Evolutionary conservation across 2,797 vertebrate genomes (phyloP).

Genomic region (Chromis chromis): DNA sequence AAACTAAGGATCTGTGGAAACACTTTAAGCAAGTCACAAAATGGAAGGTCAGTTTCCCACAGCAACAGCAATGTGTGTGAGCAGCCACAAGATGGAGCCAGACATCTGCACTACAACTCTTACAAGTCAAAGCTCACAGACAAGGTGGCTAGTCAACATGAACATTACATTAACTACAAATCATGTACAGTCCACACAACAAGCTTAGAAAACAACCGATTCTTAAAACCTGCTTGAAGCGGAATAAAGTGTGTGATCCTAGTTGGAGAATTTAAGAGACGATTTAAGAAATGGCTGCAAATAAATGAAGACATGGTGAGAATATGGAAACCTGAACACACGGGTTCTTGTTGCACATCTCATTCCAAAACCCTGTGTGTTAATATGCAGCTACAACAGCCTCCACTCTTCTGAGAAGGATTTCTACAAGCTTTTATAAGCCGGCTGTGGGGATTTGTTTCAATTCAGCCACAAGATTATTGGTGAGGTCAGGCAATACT

Average conservation of each 20-base stretch:
- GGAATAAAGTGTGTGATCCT: no score
- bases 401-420: neutral
- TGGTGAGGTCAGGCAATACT: neutral
- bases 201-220: neutral
- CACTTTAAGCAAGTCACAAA: slow-evolving; percentile 51
- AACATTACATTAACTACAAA: neutral
- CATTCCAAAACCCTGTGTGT: neutral
- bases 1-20: neutral
- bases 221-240: neutral
- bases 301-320: no score
- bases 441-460: neutral
- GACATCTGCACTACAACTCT: neutral
- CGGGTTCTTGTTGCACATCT: neutral
- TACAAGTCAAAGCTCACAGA: neutral
- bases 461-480: neutral
- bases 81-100: slow-evolving; percentile 76
- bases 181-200: neutral
- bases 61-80: neutral
- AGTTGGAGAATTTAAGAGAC: neutral
- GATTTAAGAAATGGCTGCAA: no score
- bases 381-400: neutral
- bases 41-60: slow-evolving; percentile 56
- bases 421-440: neutral
- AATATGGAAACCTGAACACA: neutral
- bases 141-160: neutral